Evolutionary conservation across 2,113 vertebrate genomes (phyloP).

Genomic region (Stigmatopora argus): DNA sequence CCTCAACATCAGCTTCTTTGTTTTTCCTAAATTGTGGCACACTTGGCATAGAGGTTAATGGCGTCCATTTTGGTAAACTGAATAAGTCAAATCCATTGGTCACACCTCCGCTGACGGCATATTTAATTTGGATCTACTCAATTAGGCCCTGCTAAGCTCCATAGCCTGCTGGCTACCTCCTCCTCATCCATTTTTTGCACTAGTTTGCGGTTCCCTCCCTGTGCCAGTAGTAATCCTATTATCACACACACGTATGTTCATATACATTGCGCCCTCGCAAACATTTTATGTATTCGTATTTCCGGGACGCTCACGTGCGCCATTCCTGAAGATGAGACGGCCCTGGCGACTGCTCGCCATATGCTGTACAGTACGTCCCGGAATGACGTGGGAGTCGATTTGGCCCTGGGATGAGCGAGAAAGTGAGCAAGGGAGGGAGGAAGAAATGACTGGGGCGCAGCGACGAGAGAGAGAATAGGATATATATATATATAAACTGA

Average conservation of each 20-base stretch:
- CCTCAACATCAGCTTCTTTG: conserved; percentile 26
- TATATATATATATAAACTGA: conserved; percentile 38
- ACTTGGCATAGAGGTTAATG: conserved; percentile 88
- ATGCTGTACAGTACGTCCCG: conserved; percentile 61
- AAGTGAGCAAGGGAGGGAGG: conserved; percentile 19
- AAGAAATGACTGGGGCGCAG: not conserved
- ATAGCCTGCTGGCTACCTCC: conserved; percentile 93
- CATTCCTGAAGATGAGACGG: conserved; percentile 14
- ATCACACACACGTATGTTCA: conserved; percentile 56
- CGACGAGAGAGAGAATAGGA: conserved; percentile 24
- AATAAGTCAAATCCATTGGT: conserved; percentile 99
- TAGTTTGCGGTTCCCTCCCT: conserved; percentile 80
- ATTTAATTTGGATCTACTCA: conserved; percentile 99
- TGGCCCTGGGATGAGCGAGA: conserved; percentile 70
- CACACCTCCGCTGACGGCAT: conserved; percentile 99
- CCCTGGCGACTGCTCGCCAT: conserved; percentile 57
- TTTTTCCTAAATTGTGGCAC: conserved; percentile 11
- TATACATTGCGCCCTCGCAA: conserved; percentile 54
- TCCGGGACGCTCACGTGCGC: not conserved
- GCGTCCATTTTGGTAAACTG: conserved; percentile 99
- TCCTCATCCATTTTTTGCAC: conserved; percentile 82
- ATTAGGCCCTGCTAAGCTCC: conserved; percentile 98
- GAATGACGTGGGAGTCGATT: conserved; percentile 74
- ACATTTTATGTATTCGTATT: conserved; percentile 42
- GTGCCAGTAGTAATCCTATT: conserved; percentile 98